A percentile compares a stretch with the other conserved stretches of the same genome.
These are phyloP conservation scores for Aurelia aurita complex sp. Pacific DNA, from an alignment of 30 jellyfish, hydroid and myxozoan genomes.

Conservation along the genomic window DNA sequence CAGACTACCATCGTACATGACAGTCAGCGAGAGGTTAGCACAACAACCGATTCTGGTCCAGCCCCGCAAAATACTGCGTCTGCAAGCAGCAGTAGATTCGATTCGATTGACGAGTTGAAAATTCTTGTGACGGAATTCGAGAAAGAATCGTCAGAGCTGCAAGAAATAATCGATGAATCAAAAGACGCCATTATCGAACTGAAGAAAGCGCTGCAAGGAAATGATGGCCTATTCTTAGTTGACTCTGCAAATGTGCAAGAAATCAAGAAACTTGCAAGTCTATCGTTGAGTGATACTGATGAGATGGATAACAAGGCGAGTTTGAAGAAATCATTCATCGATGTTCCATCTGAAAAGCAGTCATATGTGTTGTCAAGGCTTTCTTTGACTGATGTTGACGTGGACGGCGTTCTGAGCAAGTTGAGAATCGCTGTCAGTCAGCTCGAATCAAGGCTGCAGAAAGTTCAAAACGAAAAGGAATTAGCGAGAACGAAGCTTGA, in stretches of 20 bases:
- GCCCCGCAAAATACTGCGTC: not conserved
- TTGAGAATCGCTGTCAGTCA: constrained; percentile 64
- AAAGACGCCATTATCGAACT: constrained; percentile 61
- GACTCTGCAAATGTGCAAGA: constrained; percentile 52
- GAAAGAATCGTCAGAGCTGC: constrained; percentile 68
- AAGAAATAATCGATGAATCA: constrained; percentile 64
- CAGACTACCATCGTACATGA: not conserved
- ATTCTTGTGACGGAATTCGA: constrained; percentile 42
- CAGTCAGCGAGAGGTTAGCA: not conserved
- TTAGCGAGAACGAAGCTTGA: constrained; percentile 36
- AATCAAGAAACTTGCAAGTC: constrained; percentile 35
- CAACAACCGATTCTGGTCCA: no score
- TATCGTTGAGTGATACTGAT: constrained; percentile 15
- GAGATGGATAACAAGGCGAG: not conserved
- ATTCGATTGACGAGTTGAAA: constrained; percentile 36
- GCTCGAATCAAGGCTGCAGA: constrained; percentile 53
- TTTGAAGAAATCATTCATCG: not conserved
- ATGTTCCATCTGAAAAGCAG: constrained; percentile 22
- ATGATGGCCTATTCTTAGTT: constrained; percentile 55
- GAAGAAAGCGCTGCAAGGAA: constrained; percentile 65
- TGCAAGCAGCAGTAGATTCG: not conserved
- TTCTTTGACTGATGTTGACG: constrained; percentile 60
- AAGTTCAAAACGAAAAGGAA: constrained; percentile 34
- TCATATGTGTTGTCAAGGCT: constrained; percentile 47
- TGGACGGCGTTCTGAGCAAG: constrained; percentile 50